Percentiles rank a stretch among this genome's conserved stretches.
These are phyloP conservation scores for Drosophila sp. DNA, from an alignment of 1,140 invertebrate species.

Conservation along the genomic window DNA sequence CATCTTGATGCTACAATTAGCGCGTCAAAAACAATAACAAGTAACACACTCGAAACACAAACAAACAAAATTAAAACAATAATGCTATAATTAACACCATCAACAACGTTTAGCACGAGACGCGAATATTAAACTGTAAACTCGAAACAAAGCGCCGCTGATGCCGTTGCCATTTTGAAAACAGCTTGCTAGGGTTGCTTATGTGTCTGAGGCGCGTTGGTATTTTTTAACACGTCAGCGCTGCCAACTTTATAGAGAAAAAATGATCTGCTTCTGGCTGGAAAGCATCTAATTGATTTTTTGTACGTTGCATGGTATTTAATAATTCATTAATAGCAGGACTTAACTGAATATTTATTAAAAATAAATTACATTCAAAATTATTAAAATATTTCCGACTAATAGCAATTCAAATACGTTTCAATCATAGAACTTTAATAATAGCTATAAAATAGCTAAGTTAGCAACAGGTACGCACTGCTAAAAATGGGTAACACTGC, in stretches of 20 bases:
- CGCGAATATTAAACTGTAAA: slow-evolving; percentile 29
- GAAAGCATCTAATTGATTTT: too few species aligned
- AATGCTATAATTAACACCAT: slow-evolving; percentile 56
- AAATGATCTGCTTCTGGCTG: too few species aligned
- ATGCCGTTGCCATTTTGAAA: slow-evolving; percentile 54
- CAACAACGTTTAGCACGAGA: slow-evolving; percentile 38
- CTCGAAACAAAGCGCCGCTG: slow-evolving; percentile 58
- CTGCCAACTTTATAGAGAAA: too few species aligned
- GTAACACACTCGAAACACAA: slow-evolving; percentile 13
- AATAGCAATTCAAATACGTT: too few species aligned
- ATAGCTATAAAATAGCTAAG: too few species aligned
- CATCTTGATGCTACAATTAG: slow-evolving; percentile 44
- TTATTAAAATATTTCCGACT: too few species aligned
- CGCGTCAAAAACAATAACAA: slow-evolving; percentile 18
- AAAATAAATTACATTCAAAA: too few species aligned
- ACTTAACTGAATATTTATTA: too few species aligned
- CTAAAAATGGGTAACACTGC: slow-evolving; percentile 1
- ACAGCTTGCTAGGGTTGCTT: slow-evolving; percentile 42
- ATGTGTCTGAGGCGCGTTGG: slow-evolving; percentile 20
- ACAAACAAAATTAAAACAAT: slow-evolving; percentile 22
- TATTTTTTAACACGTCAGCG: too few species aligned
- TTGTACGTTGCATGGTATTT: too few species aligned
- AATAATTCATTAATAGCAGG: too few species aligned
- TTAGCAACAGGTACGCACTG: background rate
- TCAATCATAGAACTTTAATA: too few species aligned